Conservation (phyloP, 2,113 vertebrate genomes). For the Todiramphus chloris region DNA sequence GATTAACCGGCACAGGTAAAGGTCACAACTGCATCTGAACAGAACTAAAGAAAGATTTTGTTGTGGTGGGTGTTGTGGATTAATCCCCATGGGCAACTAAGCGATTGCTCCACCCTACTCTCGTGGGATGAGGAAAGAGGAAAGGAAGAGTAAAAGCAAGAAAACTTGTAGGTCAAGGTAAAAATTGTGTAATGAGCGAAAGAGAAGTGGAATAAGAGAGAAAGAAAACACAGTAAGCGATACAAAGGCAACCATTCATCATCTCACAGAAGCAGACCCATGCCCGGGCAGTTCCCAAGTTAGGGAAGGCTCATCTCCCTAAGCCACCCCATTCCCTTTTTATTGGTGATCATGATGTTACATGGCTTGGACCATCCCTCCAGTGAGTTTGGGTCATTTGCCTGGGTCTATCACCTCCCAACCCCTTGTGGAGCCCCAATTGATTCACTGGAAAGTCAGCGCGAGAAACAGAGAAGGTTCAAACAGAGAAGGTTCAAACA, state of each 20-base stretch:
- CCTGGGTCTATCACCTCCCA: background rate
- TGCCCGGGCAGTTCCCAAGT: background rate
- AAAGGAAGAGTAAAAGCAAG: background rate
- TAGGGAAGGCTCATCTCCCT: background rate
- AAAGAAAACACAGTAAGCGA: background rate
- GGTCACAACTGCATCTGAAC: background rate
- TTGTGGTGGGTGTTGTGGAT: background rate
- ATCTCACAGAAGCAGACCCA: fast-evolving
- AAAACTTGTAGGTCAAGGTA: background rate
- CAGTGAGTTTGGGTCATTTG: background rate
- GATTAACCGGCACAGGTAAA: background rate
- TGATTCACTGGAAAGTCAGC: background rate
- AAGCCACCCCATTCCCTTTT: background rate
- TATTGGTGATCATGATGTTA: background rate
- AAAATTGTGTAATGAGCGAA: background rate
- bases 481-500: fast-evolving
- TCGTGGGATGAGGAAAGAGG: background rate
- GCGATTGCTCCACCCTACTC: fast-evolving
- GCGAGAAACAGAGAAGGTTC: background rate
- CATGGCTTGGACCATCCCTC: background rate
- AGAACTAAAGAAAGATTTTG: background rate
- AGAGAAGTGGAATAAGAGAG: background rate
- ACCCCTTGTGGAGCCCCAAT: background rate
- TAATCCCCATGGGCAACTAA: background rate
- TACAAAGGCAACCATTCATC: background rate